Percentiles rank a stretch among this genome's conserved stretches.
phyloP scores from a whole-genome alignment of 2,113 vertebrate genomes.

The Propithecus coquereli region DNA sequence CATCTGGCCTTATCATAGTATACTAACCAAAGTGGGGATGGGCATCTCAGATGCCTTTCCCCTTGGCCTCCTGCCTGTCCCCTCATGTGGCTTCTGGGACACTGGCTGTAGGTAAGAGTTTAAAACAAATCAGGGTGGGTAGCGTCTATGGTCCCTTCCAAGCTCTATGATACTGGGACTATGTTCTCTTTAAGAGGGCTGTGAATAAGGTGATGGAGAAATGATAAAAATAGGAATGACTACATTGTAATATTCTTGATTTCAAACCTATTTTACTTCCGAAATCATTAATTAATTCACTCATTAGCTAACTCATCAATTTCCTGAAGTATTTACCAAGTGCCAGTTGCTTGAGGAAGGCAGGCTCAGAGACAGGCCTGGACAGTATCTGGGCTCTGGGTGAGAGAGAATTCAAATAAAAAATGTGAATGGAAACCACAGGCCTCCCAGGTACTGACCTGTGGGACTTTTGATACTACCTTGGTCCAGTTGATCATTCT shows the following conservation, averaged over 20 bases:
- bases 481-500: background rate
- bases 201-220: background rate
- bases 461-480: background rate
- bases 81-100: background rate
- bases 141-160: background rate
- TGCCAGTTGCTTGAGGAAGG: background rate
- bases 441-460: background rate
- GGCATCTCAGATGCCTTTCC: background rate
- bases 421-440: background rate
- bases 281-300: background rate
- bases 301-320: background rate
- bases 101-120: background rate
- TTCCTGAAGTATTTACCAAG: slow-evolving; percentile 13
- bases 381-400: background rate
- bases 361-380: background rate
- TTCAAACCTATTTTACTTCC: slow-evolving; percentile 31
- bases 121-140: background rate
- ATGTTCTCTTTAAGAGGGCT: background rate
- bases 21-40: background rate
- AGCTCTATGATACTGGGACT: background rate
- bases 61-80: background rate
- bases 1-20: background rate
- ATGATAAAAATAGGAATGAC: slow-evolving; percentile 15
- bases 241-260: background rate
- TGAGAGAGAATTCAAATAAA: background rate